phyloP scores from a whole-genome alignment of 2,797 vertebrate genomes.

The Atherinosoma microstoma region DNA sequence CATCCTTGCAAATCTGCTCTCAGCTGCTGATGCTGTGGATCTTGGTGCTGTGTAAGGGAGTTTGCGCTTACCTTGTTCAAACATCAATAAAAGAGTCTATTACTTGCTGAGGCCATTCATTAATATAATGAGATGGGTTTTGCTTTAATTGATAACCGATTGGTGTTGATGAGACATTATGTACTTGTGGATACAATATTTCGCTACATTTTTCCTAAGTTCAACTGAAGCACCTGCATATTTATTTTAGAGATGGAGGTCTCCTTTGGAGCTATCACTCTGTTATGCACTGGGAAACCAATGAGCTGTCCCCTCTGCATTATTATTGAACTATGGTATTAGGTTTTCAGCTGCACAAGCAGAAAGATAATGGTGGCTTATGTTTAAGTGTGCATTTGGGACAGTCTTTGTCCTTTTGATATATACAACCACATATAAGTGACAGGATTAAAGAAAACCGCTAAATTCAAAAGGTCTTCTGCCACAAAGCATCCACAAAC shows the following conservation, averaged over 20 bases:
- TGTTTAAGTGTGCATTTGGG: constrained; percentile 92
- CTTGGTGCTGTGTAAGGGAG: constrained; percentile 66
- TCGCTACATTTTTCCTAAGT: constrained; percentile 68
- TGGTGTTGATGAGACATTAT: constrained; percentile 81
- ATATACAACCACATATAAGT: constrained; percentile 88
- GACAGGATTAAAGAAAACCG: constrained; percentile 75
- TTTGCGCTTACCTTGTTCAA: constrained; percentile 75
- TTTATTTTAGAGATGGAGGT: constrained; percentile 72
- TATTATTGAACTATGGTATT: constrained; percentile 96
- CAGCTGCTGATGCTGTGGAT: constrained; percentile 70
- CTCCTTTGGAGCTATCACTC: constrained; percentile 76
- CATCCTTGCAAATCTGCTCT: constrained; percentile 70
- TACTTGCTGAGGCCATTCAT: constrained; percentile 78
- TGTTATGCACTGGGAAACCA: constrained; percentile 72
- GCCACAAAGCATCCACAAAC: background rate
- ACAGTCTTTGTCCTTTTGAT: constrained; percentile 91
- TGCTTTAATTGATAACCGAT: constrained; percentile 83
- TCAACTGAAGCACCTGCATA: constrained; percentile 76
- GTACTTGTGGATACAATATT: constrained; percentile 81
- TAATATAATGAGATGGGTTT: constrained; percentile 81
- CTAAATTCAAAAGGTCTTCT: constrained; percentile 62
- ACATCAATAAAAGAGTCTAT: constrained; percentile 77
- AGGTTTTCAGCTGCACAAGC: constrained; percentile 97
- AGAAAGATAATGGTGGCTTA: constrained; percentile 99
- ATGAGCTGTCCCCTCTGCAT: constrained; percentile 88